phyloP scores from a whole-genome alignment of 2,888 invertebrate species.

The Drosophila demipolita region DNA sequence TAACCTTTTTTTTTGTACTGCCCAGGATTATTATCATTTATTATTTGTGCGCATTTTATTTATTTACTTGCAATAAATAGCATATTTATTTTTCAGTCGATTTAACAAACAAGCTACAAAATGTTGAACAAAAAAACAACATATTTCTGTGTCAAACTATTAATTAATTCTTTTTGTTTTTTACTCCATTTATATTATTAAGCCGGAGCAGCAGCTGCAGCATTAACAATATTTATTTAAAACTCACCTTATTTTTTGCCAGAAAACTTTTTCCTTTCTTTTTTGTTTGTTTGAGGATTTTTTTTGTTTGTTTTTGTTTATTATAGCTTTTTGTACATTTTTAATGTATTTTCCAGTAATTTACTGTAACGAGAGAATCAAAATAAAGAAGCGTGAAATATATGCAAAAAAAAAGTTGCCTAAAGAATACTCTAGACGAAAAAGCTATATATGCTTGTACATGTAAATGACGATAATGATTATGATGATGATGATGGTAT shows the following conservation, averaged over 20 bases:
- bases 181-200: conserved; percentile 49
- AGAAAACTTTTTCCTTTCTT: conserved; percentile 26
- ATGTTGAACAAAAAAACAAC: not conserved
- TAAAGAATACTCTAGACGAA: conserved; percentile 16
- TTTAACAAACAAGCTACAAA: conserved; percentile 3
- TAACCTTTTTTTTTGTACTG: not conserved
- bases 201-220: conserved; percentile 6
- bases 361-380: conserved; percentile 59
- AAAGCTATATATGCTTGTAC: conserved; percentile 15
- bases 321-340: conserved; percentile 63
- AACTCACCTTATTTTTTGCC: conserved; percentile 52
- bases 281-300: conserved; percentile 11
- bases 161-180: conserved; percentile 33
- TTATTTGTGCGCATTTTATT: not conserved
- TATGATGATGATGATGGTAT: conserved; percentile 28
- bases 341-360: conserved; percentile 73
- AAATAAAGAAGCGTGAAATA: conserved; percentile 56
- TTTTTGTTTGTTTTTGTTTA: conserved; percentile 23
- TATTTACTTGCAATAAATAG: conserved; percentile 11
- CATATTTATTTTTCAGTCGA: not conserved
- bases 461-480: conserved; percentile 8
- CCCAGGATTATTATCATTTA: not conserved
- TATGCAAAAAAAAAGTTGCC: conserved; percentile 59
- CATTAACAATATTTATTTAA: conserved; percentile 57
- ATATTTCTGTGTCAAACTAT: conserved; percentile 10